phyloP scores from a whole-genome alignment of 2,888 invertebrate genomes.

The Dryobotodes eremita region DNA sequence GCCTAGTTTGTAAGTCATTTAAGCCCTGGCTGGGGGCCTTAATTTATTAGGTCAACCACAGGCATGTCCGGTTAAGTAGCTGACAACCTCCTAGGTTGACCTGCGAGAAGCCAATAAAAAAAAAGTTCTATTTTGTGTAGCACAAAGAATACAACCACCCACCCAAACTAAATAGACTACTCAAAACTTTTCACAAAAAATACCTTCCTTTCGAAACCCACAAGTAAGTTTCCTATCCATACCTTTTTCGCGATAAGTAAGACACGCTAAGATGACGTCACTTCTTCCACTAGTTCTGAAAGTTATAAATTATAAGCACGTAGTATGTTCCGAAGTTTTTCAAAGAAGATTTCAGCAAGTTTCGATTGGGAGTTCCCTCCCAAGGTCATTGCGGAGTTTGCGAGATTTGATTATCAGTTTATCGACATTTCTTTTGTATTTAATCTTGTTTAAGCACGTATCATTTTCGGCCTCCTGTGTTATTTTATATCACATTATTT shows the following conservation, averaged over 20 bases:
- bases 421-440: constrained; percentile 34
- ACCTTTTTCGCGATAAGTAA: constrained; percentile 49
- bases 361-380: constrained; percentile 46
- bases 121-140: not conserved
- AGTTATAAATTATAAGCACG: constrained; percentile 59
- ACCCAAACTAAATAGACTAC: constrained; percentile 28
- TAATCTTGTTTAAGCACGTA: constrained; percentile 27
- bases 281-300: constrained; percentile 33
- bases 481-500: no score
- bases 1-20: no score
- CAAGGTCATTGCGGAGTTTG: constrained; percentile 46
- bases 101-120: no score
- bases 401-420: constrained; percentile 46
- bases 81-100: no score
- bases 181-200: constrained; percentile 29
- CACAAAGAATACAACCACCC: not conserved
- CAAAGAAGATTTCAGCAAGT: constrained; percentile 45
- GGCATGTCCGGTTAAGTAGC: no score
- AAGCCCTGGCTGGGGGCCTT: no score
- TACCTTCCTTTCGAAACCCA: constrained; percentile 1
- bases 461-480: no score
- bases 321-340: constrained; percentile 42
- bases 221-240: constrained; percentile 26
- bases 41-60: no score
- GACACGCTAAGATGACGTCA: constrained; percentile 39